Conservation (phyloP, 2,113 vertebrate species). For the Xenotilapia flavipinnis region DNA sequence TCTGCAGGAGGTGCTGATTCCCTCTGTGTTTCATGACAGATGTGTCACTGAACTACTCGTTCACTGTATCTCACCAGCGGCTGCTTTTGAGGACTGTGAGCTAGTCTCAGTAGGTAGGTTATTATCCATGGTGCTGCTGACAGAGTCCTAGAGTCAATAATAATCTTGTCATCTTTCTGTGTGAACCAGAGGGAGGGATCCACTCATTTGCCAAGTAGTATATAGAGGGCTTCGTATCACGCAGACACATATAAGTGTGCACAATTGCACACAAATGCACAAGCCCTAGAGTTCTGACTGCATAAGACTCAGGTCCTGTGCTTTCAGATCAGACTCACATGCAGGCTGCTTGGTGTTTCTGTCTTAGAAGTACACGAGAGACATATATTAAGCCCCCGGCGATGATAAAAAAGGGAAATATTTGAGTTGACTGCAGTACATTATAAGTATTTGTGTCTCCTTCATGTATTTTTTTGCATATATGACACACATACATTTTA, state of each 20-base stretch:
- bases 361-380: background rate
- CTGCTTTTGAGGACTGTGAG: conserved; percentile 9
- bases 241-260: background rate
- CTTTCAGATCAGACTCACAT: background rate
- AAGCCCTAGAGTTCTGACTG: background rate
- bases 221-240: background rate
- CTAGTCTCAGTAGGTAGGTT: conserved; percentile 15
- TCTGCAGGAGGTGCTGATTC: conserved; percentile 24
- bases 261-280: background rate
- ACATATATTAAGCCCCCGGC: background rate
- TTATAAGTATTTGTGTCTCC: background rate
- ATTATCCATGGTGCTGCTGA: conserved; percentile 31
- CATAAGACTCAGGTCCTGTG: background rate
- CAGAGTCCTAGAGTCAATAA: conserved; percentile 16
- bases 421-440: background rate
- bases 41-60: conserved; percentile 15
- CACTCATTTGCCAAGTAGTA: background rate
- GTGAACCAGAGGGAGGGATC: background rate
- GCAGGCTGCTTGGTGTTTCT: background rate
- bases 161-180: conserved; percentile 38
- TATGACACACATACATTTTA: background rate
- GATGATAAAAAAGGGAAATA: background rate
- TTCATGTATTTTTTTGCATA: background rate
- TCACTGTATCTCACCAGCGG: background rate
- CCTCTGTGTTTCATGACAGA: conserved; percentile 29